Evolutionary conservation across 2,888 invertebrate species (phyloP), one percentile per base, ranked within the genome.

Genomic region (Eupithecia dodoneata): DNA sequence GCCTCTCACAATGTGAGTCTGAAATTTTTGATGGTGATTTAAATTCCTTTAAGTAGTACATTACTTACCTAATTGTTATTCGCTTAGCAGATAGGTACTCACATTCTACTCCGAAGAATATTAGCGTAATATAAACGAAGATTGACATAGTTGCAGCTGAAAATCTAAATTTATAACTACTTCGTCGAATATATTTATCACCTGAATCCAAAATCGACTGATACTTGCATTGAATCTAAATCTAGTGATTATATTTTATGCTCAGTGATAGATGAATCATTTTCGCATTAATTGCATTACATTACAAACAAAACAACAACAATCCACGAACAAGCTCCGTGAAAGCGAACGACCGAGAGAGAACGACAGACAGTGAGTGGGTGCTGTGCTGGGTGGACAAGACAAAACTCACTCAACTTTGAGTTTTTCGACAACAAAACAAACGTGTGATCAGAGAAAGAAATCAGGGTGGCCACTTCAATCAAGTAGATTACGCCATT

Each of bases 1-100:
- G 96, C 84, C 98, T 95, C 85, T 96, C 96, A 73, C 94, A 92
- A 84, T 87, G 73, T 63, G 81, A 88, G 76, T 85, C 96, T 96
- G 83, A 30, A 71, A 41, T 67, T 44, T 55, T 44, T 47, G 41
- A 30, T 44, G 44, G 42, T 45, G 63, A 59, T 55, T 67, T 74
- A 65, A 0, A 65, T 13, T 6, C 6, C 4, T 65, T 3, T 30
- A 30, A 4, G 3, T 59, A 55, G 7, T 30, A 55, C 18, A 4
- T 3, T 3, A 30, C 4, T 9, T 30, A 63, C 4, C 10, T 30
- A 63, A 2, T 0, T 30, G 7, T 1, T 30, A 41, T 15, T 4
- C 15, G 18, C 18, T 18, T 7, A 59, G 47, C 47, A 59, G 47
- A 66, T 69, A 30, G 52, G 72, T 18, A 78, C 80, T 80, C 13